phyloP scores from a whole-genome alignment of 2,797 vertebrate genomes.

The Pelodytes ibericus region DNA sequence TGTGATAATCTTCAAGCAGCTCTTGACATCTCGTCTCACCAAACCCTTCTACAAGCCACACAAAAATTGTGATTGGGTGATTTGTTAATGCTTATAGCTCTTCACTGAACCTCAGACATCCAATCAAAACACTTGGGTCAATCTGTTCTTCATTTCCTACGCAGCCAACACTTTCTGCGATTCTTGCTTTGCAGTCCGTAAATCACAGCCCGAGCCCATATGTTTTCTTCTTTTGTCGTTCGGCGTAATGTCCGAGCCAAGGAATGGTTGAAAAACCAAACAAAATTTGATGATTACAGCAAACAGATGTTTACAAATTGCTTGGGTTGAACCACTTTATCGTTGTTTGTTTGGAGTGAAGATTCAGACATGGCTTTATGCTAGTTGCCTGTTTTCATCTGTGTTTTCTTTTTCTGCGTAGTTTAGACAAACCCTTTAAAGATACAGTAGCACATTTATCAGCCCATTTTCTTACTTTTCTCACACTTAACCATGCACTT shows the following conservation, averaged over 20 bases:
- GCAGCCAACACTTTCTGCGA: slow-evolving; percentile 47
- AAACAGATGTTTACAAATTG: not conserved
- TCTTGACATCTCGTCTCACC: slow-evolving; percentile 6
- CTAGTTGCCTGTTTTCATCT: slow-evolving; percentile 5
- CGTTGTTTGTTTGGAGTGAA: not conserved
- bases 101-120: not conserved
- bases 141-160: slow-evolving; percentile 52
- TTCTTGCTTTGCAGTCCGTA: slow-evolving; percentile 45
- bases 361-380: accelerated
- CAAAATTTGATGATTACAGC: slow-evolving; percentile 35
- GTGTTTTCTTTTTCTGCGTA: slow-evolving; percentile 18
- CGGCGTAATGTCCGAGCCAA: not conserved
- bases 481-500: too few species aligned
- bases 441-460: slow-evolving; percentile 8
- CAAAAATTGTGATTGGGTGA: slow-evolving; percentile 18
- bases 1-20: slow-evolving; percentile 39
- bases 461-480: too few species aligned
- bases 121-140: not conserved
- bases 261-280: not conserved
- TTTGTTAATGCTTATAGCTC: slow-evolving; percentile 27
- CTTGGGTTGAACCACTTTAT: slow-evolving; percentile 43
- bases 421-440: slow-evolving; percentile 32
- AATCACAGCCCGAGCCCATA: slow-evolving; percentile 50
- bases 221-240: not conserved
- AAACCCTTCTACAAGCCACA: slow-evolving; percentile 6